phyloP scores from a whole-genome alignment of 2,113 vertebrate species.

The Salvelinus namaycush region DNA sequence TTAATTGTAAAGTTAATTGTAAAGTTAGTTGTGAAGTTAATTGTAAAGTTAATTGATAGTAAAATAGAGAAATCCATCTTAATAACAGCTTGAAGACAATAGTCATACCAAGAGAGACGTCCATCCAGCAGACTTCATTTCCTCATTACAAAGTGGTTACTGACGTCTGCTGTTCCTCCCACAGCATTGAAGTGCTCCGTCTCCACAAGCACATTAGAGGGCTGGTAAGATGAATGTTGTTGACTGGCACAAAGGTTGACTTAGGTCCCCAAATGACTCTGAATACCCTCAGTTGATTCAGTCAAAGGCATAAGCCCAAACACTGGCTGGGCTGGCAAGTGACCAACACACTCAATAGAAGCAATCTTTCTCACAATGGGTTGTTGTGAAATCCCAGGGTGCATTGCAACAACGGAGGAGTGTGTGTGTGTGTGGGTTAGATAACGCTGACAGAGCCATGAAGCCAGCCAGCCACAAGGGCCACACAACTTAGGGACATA shows the following conservation, averaged over 20 bases:
- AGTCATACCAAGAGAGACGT: neutral
- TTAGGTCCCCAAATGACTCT: neutral
- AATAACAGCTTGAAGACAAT: neutral
- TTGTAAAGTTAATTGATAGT: neutral
- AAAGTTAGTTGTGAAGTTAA: neutral
- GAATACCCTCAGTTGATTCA: neutral
- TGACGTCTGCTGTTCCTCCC: neutral
- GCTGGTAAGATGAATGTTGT: neutral
- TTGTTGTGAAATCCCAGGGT: conserved; percentile 3
- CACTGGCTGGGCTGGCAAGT: neutral
- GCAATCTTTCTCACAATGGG: neutral
- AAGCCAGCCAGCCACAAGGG: neutral
- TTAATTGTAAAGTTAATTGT: neutral
- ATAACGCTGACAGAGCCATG: neutral
- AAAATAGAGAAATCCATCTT: neutral
- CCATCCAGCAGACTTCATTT: too few species aligned
- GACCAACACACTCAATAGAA: conserved; percentile 2
- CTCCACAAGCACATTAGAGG: neutral
- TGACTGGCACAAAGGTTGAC: conserved; percentile 1
- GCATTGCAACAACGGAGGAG: neutral
- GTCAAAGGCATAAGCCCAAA: neutral
- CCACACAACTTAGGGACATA: neutral
- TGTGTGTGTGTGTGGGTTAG: neutral
- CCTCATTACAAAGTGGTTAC: too few species aligned
- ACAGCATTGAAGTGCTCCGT: neutral